These are phyloP conservation scores for Crossaster papposus DNA, from an alignment of 53 echinoderm and acorn worm genomes.

Conservation along the genomic window DNA sequence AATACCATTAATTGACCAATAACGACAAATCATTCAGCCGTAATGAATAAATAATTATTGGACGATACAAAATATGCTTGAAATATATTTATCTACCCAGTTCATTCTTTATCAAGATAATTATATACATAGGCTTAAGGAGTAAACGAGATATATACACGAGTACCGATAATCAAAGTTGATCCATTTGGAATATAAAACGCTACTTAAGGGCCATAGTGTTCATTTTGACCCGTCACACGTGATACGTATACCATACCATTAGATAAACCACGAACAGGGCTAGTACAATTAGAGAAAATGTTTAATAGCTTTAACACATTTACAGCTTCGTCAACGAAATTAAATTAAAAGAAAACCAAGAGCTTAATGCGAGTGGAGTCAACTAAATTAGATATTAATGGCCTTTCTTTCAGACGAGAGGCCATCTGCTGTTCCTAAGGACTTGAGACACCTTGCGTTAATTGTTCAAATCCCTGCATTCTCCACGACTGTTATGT, in stretches of 20 bases:
- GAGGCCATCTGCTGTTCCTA: neutral
- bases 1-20: neutral
- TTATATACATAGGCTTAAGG: too few relatives aligned
- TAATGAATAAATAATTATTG: neutral
- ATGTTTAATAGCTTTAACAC: neutral
- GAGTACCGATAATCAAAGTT: too few relatives aligned
- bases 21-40: neutral
- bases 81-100: too few relatives aligned
- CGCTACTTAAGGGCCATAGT: too few relatives aligned
- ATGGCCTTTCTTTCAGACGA: conserved; percentile 3
- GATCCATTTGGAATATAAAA: too few relatives aligned
- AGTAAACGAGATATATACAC: too few relatives aligned
- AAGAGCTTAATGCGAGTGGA: neutral
- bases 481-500: conserved; percentile 6
- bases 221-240: too few relatives aligned
- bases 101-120: too few relatives aligned
- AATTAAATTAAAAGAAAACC: neutral
- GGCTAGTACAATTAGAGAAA: too few relatives aligned
- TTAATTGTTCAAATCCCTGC: neutral
- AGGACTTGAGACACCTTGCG: neutral
- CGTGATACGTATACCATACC: too few relatives aligned
- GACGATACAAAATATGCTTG: too few relatives aligned
- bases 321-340: neutral
- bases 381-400: neutral
- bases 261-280: too few relatives aligned